phyloP scores from a whole-genome alignment of 2,113 vertebrate species.

The mouse (Mus musculus) region GRCm39 chr6:129282001-129282500 shows the following conservation, averaged over 20 bases:
- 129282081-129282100: neutral
- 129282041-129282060: neutral
- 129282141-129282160: neutral
- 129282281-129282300: neutral
- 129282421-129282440: neutral
- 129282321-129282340: neutral
- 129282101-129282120: constrained; percentile 22
- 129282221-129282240: neutral
- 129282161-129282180: neutral
- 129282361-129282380: neutral
- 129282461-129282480: neutral
- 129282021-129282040: neutral
- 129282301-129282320: neutral
- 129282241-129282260: neutral
- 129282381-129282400: neutral
- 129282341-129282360: neutral
- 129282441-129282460: neutral
- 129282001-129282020: neutral
- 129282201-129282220: neutral
- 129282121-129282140: neutral
- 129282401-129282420: neutral
- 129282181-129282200: neutral
- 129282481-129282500: neutral
- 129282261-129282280: neutral
- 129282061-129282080: neutral